These are phyloP conservation scores for Conus canariensis DNA, from an alignment of 2,888 invertebrate species.

Conservation along the genomic window DNA sequence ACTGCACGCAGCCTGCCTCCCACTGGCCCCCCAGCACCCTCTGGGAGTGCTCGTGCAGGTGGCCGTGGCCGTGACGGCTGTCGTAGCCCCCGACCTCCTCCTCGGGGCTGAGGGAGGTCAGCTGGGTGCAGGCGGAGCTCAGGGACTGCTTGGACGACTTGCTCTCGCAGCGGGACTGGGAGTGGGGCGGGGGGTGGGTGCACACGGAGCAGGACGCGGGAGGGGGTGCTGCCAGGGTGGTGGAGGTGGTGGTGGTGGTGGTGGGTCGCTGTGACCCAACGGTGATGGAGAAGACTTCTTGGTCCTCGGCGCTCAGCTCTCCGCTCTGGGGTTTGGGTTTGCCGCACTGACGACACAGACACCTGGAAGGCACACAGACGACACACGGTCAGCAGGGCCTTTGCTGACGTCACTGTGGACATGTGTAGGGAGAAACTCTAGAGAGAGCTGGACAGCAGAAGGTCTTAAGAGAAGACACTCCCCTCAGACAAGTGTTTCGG, in stretches of 20 bases:
- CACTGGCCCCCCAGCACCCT: background rate
- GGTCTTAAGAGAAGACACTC: too few relatives aligned
- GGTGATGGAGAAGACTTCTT: constrained; percentile 69
- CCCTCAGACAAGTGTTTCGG: too few relatives aligned
- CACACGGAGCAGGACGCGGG: background rate
- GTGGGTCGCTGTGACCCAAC: constrained; percentile 33
- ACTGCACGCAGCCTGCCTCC: constrained; percentile 35
- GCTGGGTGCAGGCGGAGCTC: constrained; percentile 53
- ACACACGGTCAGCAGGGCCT: background rate
- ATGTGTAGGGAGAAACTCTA: too few relatives aligned
- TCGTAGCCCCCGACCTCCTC: constrained; percentile 45
- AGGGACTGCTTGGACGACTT: constrained; percentile 54
- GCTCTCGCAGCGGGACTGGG: constrained; percentile 49
- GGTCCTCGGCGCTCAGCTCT: constrained; percentile 68
- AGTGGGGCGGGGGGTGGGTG: constrained; percentile 27
- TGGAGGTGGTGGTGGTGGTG: constrained; percentile 1
- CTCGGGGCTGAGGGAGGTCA: constrained; percentile 52
- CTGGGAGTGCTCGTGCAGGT: constrained; percentile 21
- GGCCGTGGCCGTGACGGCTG: background rate
- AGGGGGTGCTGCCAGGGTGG: background rate
- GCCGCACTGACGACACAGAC: constrained; percentile 52
- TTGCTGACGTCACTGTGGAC: too few relatives aligned
- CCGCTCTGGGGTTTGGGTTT: constrained; percentile 47
- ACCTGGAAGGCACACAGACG: constrained; percentile 22
- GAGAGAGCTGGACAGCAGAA: too few relatives aligned